Evolutionary conservation across 2,113 vertebrate genomes (phyloP), one percentile per base, ranked within the genome.

Genomic region (Trematomus loennbergii): DNA sequence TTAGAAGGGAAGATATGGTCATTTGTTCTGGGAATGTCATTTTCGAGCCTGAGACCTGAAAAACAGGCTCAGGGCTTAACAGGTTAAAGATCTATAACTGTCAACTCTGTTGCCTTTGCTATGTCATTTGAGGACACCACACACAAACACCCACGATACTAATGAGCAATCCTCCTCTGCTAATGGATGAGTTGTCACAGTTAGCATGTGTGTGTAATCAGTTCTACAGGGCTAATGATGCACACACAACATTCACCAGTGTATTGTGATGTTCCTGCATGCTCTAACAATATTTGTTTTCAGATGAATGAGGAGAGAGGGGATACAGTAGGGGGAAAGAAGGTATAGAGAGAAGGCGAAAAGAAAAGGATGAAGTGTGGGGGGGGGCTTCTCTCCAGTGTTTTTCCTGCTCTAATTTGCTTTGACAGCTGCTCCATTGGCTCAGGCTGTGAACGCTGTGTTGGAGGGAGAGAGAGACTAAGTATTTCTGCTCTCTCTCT

Each of bases 351-450:
- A 67, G 22, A 60, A 64, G 40, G 52, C 52, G 65, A 46, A 62
- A 29, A 49, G 40, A 46, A 69, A 13, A 36, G 18, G 50, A 20
- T 20, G 49, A 49, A 40, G 46, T 22, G 68, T 2, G 25, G 2
- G 25, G 22, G 25, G 64, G 50, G 70, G 54, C 72, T 73, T 87
- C 48, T 85, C 62, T 79, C 50, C 22, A 3, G 67, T 74, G 52
- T 82, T 68, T 87, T 85, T 83, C 58, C 65, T 75, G 75, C 81
- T 86, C 57, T 91, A 89, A 88, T 84, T 86, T 80, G 81, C 79
- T 77, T 68, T 84, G 87, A 87, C 83, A 86, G 85, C 78, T 77
- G 71, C 80, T 84, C 63, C 57, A 66, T 20, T 43, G 80, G 81
- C 81, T 82, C 79, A 33, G 65, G 12, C 78, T 82, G 54, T 71